Conservation (phyloP, 2,888 invertebrate genomes). For the Erpobdella octoculata region DNA sequence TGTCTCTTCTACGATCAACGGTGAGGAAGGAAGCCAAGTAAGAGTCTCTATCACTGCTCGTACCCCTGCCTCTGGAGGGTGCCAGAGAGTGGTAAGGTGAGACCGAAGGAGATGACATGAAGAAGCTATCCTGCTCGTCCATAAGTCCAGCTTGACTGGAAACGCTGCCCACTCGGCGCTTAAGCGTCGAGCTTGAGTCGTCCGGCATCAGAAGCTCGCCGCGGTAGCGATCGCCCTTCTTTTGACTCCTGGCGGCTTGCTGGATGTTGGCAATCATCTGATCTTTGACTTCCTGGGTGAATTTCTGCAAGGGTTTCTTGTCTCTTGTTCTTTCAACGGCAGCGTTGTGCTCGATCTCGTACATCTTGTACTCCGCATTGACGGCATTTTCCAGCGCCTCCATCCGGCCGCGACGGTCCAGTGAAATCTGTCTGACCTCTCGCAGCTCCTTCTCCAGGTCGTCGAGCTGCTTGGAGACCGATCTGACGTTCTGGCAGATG, state of each 20-base stretch:
- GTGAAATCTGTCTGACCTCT: conserved; percentile 33
- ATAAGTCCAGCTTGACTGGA: conserved; percentile 15
- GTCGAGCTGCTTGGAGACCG: conserved; percentile 34
- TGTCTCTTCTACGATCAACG: conserved; percentile 11
- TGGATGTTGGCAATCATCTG: conserved; percentile 12
- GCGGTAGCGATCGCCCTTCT: not conserved
- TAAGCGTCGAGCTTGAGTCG: not conserved
- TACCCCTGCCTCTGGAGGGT: not conserved
- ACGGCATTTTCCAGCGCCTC: conserved; percentile 29
- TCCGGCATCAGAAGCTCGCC: not conserved
- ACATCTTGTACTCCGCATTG: conserved; percentile 28
- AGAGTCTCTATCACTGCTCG: conserved; percentile 12
- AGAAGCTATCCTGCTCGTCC: conserved; percentile 22
- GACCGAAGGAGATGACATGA: not conserved
- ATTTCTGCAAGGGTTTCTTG: conserved; percentile 25
- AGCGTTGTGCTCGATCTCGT: conserved; percentile 28
- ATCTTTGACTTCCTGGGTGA: conserved; percentile 24
- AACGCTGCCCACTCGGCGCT: conserved; percentile 11
- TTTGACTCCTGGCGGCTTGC: not conserved
- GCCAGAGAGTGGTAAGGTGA: conserved; percentile 14
- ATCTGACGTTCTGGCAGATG: conserved; percentile 31
- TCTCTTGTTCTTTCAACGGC: conserved; percentile 24
- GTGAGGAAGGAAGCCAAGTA: not conserved
- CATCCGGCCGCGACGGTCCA: conserved; percentile 31
- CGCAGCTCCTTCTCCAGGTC: conserved; percentile 33